Percentiles rank a stretch among this genome's conserved stretches.
phyloP scores from a whole-genome alignment of 92 coral and sea anemone species.

The Palythoa caribaeorum region DNA sequence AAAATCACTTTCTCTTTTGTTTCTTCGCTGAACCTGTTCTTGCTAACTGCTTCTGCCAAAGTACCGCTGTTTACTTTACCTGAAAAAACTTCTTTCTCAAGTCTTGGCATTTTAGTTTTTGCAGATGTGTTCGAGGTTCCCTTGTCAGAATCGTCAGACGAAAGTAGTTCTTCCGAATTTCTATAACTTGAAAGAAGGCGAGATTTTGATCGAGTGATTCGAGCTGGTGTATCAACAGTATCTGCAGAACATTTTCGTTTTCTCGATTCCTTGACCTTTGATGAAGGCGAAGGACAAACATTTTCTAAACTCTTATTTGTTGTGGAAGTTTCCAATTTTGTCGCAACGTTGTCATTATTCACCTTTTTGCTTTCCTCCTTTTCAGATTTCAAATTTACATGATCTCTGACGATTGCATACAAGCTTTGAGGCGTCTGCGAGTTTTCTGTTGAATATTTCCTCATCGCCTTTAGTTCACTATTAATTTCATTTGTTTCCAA shows the following conservation, averaged over 20 bases:
- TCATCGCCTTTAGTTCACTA: not conserved
- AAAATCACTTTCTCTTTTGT: not conserved
- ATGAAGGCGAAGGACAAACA: not conserved
- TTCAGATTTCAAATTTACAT: not conserved
- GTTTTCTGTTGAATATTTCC: not conserved
- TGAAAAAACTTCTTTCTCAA: not conserved
- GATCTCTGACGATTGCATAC: not conserved
- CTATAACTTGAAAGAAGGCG: not conserved
- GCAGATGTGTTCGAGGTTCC: not conserved
- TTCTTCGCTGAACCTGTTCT: not conserved
- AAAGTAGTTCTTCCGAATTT: not conserved
- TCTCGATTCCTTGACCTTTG: constrained; percentile 11
- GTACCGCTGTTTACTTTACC: not conserved
- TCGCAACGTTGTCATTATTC: not conserved
- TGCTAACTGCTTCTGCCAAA: not conserved
- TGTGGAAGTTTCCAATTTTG: not conserved
- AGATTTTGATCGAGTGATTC: constrained; percentile 41
- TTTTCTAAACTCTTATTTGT: not conserved
- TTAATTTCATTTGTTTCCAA: not conserved
- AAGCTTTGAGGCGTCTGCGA: too few relatives aligned
- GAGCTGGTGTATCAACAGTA: not conserved
- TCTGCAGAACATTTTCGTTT: constrained; percentile 7
- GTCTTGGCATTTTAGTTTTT: constrained; percentile 1
- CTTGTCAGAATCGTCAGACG: not conserved
- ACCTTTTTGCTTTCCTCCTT: not conserved